phyloP scores from a whole-genome alignment of 2,888 invertebrate genomes.

The Isoperla grammatica region DNA sequence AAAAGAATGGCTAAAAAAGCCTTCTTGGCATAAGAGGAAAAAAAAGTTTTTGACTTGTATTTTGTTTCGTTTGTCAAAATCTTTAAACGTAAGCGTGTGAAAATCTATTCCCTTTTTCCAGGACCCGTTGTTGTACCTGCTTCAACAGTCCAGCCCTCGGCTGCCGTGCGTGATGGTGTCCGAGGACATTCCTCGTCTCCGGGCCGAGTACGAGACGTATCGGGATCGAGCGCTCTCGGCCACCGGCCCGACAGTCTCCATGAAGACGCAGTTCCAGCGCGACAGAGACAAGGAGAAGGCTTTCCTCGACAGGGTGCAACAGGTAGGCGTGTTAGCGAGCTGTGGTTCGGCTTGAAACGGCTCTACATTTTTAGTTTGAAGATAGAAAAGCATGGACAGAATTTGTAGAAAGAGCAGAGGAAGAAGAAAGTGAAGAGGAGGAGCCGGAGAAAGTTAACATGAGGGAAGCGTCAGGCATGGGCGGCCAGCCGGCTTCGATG shows the following conservation, averaged over 20 bases:
- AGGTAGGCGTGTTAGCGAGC: no score
- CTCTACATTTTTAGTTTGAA: no score
- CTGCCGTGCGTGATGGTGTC: slow-evolving; percentile 16
- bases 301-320: not conserved
- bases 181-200: slow-evolving; percentile 3
- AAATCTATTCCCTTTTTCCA: not conserved
- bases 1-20: no score
- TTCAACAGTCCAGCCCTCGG: slow-evolving; percentile 7
- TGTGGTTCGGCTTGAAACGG: no score
- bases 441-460: no score
- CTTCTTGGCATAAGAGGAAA: no score
- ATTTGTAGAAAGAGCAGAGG: no score
- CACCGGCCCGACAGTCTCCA: slow-evolving; percentile 19
- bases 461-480: no score
- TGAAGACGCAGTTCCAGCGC: slow-evolving; percentile 1
- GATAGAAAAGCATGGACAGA: no score
- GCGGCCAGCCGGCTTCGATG: no score
- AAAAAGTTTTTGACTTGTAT: slow-evolving; percentile 11
- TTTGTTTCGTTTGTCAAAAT: not conserved
- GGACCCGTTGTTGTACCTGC: slow-evolving; percentile 23
- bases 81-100: not conserved
- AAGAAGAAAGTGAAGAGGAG: no score
- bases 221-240: not conserved
- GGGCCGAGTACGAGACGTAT: slow-evolving; percentile 12
- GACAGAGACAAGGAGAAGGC: slow-evolving; percentile 13